A percentile compares a stretch with the other conserved stretches of the same genome.
Evolutionary conservation across 2,113 vertebrate species (phyloP).

Genomic region (Pantherophis guttatus): DNA sequence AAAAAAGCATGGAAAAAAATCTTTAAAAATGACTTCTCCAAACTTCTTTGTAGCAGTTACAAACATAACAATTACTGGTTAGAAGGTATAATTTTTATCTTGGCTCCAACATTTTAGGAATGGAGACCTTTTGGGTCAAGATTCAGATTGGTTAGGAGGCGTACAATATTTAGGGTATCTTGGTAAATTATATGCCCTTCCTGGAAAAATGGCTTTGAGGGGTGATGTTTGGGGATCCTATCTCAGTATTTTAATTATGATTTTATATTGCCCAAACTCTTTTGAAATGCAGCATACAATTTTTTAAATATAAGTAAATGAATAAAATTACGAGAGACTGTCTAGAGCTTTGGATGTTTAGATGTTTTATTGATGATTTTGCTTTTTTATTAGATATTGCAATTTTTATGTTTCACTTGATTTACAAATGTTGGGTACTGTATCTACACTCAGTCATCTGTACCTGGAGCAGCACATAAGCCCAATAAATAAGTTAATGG

Average conservation of each 20-base stretch:
- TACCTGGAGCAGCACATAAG: background rate
- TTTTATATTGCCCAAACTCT: background rate
- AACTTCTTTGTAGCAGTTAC: background rate
- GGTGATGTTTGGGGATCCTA: background rate
- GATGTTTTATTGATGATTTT: background rate
- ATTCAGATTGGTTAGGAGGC: background rate
- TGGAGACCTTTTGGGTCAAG: background rate
- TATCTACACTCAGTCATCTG: background rate
- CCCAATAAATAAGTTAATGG: background rate
- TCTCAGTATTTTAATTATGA: background rate
- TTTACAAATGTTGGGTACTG: background rate
- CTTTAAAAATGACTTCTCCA: background rate
- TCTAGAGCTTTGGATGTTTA: background rate
- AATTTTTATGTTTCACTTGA: background rate
- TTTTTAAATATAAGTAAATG: background rate
- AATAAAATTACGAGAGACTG: background rate
- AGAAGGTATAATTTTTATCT: background rate
- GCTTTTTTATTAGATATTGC: background rate
- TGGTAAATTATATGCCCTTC: background rate
- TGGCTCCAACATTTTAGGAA: background rate
- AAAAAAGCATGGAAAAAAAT: background rate
- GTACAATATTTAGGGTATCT: background rate
- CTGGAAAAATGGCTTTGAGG: background rate
- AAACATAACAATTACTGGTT: background rate
- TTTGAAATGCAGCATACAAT: background rate